Evolutionary conservation across 2,888 invertebrate genomes (phyloP).

Genomic region (Germaria angustata): DNA sequence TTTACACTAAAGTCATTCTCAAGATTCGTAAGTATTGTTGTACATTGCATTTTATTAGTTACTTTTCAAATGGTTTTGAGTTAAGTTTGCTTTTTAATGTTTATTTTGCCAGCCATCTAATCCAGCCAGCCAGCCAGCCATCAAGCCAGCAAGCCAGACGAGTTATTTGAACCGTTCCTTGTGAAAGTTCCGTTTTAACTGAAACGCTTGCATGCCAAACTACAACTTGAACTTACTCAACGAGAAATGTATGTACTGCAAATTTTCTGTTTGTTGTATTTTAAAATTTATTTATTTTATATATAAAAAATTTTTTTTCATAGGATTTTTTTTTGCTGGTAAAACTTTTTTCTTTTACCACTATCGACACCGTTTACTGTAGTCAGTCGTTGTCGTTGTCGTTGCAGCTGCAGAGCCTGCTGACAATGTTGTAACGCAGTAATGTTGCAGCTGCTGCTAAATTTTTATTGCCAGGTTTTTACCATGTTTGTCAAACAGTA

Average conservation of each 20-base stretch:
- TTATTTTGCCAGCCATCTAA: conserved; percentile 10
- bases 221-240: conserved; percentile 77
- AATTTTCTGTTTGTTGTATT: conserved; percentile 61
- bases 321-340: conserved; percentile 16
- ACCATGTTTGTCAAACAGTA: conserved; percentile 48
- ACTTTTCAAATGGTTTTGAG: conserved; percentile 3
- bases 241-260: conserved; percentile 75
- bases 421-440: conserved; percentile 24
- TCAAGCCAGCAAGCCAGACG: conserved; percentile 61
- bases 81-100: conserved; percentile 13
- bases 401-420: conserved; percentile 6
- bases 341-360: conserved; percentile 43
- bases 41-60: conserved; percentile 5
- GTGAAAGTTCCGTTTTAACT: conserved; percentile 79
- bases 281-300: conserved; percentile 57
- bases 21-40: conserved; percentile 19
- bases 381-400: conserved; percentile 3
- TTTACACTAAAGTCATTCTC: not conserved
- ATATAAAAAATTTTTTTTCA: conserved; percentile 18
- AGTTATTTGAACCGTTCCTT: conserved; percentile 75
- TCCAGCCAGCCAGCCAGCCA: conserved; percentile 27
- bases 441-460: conserved; percentile 53
- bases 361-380: conserved; percentile 51
- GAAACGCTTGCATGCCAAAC: conserved; percentile 74
- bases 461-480: conserved; percentile 33